Base-by-base conservation (phyloP, 2,888 invertebrate species). In the Chymomyza amoena region DNA sequence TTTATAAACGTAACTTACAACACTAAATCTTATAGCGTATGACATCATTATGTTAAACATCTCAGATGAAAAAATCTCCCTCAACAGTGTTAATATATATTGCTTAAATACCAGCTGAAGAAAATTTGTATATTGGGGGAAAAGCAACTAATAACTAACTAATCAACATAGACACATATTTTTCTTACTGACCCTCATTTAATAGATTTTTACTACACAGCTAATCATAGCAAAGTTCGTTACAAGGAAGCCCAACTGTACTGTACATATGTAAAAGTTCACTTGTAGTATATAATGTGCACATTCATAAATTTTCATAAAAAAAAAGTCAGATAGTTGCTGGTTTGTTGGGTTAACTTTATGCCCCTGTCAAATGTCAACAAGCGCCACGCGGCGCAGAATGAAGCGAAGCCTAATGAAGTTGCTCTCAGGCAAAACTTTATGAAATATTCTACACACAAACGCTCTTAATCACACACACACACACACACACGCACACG, bases 381-480 rank as follows among this genome's bases (percentile, higher is more conserved):
- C 79, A 73, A 85, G 82, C 82, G 84, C 85, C 84, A 85, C 86
- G 84, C 84, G 86, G 84, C 86, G 76, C 75, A 74, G 72, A 84
- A 84, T 80, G 81, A 79, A 71, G 16, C 39, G 39, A 45, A 45
- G 62, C 63, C 75, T 81, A 84, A 85, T 85, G 80, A 84, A 72
- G 73, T 72, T 80, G 79, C 77, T 69, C 68, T 6, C 9, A 25
- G 54, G 18, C 54, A 16, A 16, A 54, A 16, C 6, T 54, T 54
- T 54, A 20, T 10, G 18, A 16, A n/a, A 16, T 45, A 45, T 45
- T 45, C 39, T 45, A 45, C 13, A 45, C 39, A 13, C 39, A 36
- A 6, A 36, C 52, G 6, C 52, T 13, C 52, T 7, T 13, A 18
- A n/a, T n/a, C 16, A 54, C 54, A 54, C 18, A 18, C 54, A 54